These are phyloP conservation scores for Microchrysa polita DNA, from an alignment of 2,888 invertebrate genomes.

Conservation along the genomic window DNA sequence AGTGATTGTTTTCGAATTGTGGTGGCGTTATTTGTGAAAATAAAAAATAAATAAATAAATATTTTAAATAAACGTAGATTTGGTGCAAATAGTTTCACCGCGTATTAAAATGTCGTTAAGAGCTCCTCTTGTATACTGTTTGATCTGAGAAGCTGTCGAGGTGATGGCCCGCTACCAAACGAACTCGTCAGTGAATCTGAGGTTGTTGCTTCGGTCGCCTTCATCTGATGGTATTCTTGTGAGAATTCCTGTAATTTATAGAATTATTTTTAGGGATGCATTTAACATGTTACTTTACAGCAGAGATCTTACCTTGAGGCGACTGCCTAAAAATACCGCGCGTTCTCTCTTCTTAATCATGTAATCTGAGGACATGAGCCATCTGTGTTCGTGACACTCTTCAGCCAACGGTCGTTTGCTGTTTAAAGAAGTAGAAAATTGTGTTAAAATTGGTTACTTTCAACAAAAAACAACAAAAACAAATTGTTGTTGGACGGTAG, in stretches of 20 bases:
- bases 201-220: conserved; percentile 70
- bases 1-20: background rate
- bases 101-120: conserved; percentile 65
- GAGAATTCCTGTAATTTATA: conserved; percentile 73
- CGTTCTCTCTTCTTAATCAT: conserved; percentile 93
- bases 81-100: background rate
- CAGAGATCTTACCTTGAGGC: conserved; percentile 72
- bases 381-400: conserved; percentile 95
- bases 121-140: conserved; percentile 88
- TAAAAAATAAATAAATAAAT: no score
- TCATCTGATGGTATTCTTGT: conserved; percentile 80
- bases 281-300: conserved; percentile 2
- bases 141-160: conserved; percentile 74
- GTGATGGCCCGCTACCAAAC: conserved; percentile 67
- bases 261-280: background rate
- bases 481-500: no score
- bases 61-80: background rate
- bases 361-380: conserved; percentile 91
- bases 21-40: background rate
- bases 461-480: no score
- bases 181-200: conserved; percentile 70
- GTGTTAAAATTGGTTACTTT: background rate
- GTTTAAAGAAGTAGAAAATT: conserved; percentile 40
- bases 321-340: conserved; percentile 84
- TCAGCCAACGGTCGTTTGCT: conserved; percentile 94